Evolutionary conservation across 2,888 invertebrate species (phyloP), one percentile per base, ranked within the genome.

Genomic region (Girardia tigrina): DNA sequence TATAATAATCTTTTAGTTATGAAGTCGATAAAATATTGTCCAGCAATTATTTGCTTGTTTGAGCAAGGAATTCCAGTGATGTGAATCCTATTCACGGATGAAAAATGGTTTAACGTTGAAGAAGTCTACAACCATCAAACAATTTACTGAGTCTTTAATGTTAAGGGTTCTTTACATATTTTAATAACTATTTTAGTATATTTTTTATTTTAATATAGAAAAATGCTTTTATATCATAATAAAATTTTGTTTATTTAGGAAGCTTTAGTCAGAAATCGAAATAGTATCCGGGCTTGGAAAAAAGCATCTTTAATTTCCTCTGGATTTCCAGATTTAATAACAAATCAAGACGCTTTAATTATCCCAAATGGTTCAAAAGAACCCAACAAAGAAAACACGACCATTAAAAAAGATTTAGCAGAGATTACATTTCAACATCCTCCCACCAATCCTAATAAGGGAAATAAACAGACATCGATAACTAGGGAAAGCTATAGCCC

Each of bases 201-300:
- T 12, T 36, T 12, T 16, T 36, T 36, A 36, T 36, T 16, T 36
- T 36, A 36, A 36, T n/a, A n/a, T n/a, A n/a, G n/a, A n/a, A n/a
- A n/a, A n/a, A n/a, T n/a, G n/a, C n/a, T n/a, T n/a, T n/a, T n/a
- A n/a, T n/a, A n/a, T n/a, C n/a, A n/a, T n/a, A n/a, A n/a, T n/a
- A n/a, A n/a, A n/a, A n/a, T n/a, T 36, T 36, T 8, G 23, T 56
- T 8, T 56, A 8, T 56, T 56, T 8, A 56, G 56, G 56, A 56
- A 56, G 4, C 23, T 8, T n/a, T 4, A 12, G n/a, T 56, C 6
- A 23, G n/a, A 8, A 56, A 56, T n/a, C 4, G 56, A 56, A 56
- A n/a, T 23, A 56, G 56, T 56, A 56, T 56, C n/a, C n/a, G 23
- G n/a, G n/a, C 56, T 6, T 56, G 56, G 56, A 56, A 56, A 56